phyloP scores from a whole-genome alignment of 2,797 vertebrate species.

The Salarias fasciatus region DNA sequence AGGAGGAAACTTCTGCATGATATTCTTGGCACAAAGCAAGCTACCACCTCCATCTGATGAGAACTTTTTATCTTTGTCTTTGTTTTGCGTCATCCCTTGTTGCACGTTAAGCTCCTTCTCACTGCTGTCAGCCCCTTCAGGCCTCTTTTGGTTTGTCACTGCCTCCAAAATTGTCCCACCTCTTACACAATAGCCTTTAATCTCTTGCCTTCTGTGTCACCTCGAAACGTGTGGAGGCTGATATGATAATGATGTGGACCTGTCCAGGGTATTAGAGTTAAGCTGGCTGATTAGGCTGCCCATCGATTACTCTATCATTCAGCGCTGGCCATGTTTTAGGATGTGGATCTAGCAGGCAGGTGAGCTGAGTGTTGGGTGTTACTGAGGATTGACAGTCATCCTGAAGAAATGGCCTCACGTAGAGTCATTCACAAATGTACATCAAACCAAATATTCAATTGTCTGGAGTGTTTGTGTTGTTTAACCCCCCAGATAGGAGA shows the following conservation, averaged over 20 bases:
- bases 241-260: slow-evolving; percentile 87
- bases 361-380: slow-evolving; percentile 10
- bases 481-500: no score
- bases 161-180: slow-evolving; percentile 69
- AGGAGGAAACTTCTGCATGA: slow-evolving; percentile 41
- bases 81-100: slow-evolving; percentile 3
- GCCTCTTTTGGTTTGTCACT: slow-evolving; percentile 55
- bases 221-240: slow-evolving; percentile 79
- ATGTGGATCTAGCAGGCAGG: slow-evolving; percentile 43
- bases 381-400: slow-evolving; percentile 36
- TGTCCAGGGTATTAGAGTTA: slow-evolving; percentile 85
- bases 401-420: slow-evolving; percentile 43
- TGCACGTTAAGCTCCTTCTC: slow-evolving; percentile 32
- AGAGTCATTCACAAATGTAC: slow-evolving; percentile 19
- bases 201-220: slow-evolving; percentile 81
- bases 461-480: no score
- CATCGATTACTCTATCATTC: slow-evolving; percentile 85
- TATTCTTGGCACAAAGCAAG: slow-evolving; percentile 33
- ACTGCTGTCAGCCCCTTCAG: slow-evolving; percentile 39
- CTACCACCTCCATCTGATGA: slow-evolving; percentile 29
- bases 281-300: slow-evolving; percentile 84
- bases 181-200: slow-evolving; percentile 78
- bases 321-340: slow-evolving; percentile 62
- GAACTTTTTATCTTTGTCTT: slow-evolving; percentile 40
- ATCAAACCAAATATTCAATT: slow-evolving; percentile 5